Evolutionary conservation across 2,888 invertebrate genomes (phyloP), one percentile per base, ranked within the genome.

Genomic region (Embidobia sp.): DNA sequence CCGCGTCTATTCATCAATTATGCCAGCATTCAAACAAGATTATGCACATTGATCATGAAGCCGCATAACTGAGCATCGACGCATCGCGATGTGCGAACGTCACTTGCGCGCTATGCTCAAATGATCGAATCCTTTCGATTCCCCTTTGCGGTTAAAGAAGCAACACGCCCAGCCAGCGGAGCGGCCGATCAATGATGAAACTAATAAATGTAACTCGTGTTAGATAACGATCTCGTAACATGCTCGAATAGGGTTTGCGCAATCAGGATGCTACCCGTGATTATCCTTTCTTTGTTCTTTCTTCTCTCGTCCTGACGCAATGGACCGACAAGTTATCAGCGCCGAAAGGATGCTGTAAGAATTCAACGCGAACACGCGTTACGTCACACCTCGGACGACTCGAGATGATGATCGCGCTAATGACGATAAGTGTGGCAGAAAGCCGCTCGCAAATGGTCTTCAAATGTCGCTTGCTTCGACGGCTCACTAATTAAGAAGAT

Each of bases 271-370:
- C 70, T 64, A 73, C 74, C 64, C 69, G 72, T 73, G 75, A 64
- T 76, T 79, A 78, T 78, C 69, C 79, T 79, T 77, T 76, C 79
- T 79, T 79, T 79, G 79, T 79, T 79, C 75, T 59, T 69, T 61
- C 73, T 64, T 66, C 51, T 59, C 49, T 49, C 61, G 49, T 67
- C 51, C 76, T 72, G 72, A 72, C 63, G 75, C 74, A 75, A 77
- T 77, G 66, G 59, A 72, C 66, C 70, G 31, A 48, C 61, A 29
- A 75, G 13, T 75, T 67, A 67, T 67, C 75, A 61, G n/a, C n/a
- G 61, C 49, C 48, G 19, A 59, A 70, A 61, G 44, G 61, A 44
- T 61, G 49, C 55, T 55, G 40, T 19, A 55, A 72, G 48, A 48
- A 37, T 37, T 31, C 10, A 3, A n/a, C 22, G 37, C 16, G 26